Evolutionary conservation across 2,113 vertebrate genomes (phyloP), one percentile per base, ranked within the genome.

Genomic region (Cottus gobio): DNA sequence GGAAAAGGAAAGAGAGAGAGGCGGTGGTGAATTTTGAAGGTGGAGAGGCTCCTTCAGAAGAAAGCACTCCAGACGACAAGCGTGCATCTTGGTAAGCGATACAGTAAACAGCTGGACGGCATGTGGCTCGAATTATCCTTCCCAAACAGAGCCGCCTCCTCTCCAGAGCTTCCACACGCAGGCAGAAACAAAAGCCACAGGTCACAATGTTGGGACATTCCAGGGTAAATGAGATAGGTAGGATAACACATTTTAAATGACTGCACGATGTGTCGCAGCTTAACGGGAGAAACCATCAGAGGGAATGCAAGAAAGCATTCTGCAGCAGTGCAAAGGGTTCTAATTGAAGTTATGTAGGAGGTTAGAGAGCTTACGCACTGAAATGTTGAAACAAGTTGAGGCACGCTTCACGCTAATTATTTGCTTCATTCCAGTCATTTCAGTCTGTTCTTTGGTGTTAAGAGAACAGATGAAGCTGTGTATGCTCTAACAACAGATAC

Each of bases 391-490:
- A 34, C 11, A 37, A 34, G 30, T 57, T 39, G 64, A 39, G 26
- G 42, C 31, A 72, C 2, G 20, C 16, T 62, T 71, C 11, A 7
- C 30, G 26, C 18, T 60, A 31, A 63, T 78, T 46, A 46, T 64
- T 31, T 68, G 30, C 64, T 39, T 42, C 8, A 39, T 34, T 39
- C 39, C 18, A 22, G 46, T 52, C 7, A 9, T 52, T n/a, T n/a
- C 22, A 52, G 20, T 8, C 22, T n/a, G n/a, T 52, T 22, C 20
- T 10, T 52, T 52, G 7, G 18, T 22, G 48, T 85, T 79, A 82
- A 84, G 63, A 87, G 64, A 85, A 74, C 75, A 74, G 69, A 88
- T 85, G 16, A 85, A 78, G 77, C 79, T 52, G 20, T 57, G 18
- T 28, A 22, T n/a, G 65, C 26, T 67, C 4, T 48, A 30, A 10